These are phyloP conservation scores for Cnemophilus loriae DNA, from an alignment of 2,113 vertebrate species.

Conservation along the genomic window DNA sequence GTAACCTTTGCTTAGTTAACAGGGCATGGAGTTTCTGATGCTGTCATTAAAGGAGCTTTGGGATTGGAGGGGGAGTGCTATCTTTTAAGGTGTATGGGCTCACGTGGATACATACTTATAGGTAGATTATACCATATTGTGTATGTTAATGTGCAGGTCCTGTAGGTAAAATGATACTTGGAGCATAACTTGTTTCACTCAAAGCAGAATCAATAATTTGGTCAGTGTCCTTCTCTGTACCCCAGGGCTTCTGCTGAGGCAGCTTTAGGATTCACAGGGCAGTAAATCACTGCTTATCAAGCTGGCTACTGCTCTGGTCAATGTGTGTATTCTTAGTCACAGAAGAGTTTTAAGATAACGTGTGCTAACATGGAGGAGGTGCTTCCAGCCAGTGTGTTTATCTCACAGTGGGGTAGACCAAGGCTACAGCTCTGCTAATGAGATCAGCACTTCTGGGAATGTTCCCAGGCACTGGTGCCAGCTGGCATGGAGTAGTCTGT, in stretches of 20 bases:
- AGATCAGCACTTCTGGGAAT: constrained; percentile 17
- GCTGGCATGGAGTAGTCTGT: not conserved
- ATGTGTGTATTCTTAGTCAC: not conserved
- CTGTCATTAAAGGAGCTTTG: not conserved
- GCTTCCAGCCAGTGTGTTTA: not conserved
- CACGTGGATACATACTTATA: not conserved
- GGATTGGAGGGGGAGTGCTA: not conserved
- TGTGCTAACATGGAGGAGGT: not conserved
- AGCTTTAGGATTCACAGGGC: not conserved
- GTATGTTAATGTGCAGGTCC: not conserved
- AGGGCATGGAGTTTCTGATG: not conserved
- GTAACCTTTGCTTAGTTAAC: not conserved
- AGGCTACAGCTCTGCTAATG: constrained; percentile 13
- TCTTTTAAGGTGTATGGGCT: not conserved
- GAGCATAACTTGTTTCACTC: not conserved
- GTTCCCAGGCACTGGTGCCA: constrained; percentile 20
- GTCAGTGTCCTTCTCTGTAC: not conserved
- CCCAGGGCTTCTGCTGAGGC: not conserved
- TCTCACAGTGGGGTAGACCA: not conserved
- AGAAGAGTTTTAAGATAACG: not conserved
- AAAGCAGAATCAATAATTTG: not conserved
- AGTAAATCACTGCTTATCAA: not conserved
- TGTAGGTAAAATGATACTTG: not conserved
- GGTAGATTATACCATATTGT: not conserved
- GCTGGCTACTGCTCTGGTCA: not conserved